Evolutionary conservation across 2,888 invertebrate genomes (phyloP).

Genomic region (Scaptomyza parva): DNA sequence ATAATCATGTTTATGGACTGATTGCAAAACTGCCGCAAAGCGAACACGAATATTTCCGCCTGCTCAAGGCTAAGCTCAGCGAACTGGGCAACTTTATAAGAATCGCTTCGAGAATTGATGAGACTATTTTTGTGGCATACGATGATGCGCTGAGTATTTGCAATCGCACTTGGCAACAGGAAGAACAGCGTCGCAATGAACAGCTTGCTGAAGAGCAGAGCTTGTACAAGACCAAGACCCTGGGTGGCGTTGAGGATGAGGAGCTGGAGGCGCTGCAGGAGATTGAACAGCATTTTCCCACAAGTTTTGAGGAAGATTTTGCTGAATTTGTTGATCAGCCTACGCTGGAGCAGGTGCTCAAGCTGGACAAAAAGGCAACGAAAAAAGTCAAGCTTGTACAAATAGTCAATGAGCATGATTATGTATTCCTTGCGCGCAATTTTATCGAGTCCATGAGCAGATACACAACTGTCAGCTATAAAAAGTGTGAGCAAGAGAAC

Average conservation of each 20-base stretch:
- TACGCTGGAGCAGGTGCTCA: constrained; percentile 85
- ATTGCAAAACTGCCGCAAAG: constrained; percentile 76
- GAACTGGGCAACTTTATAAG: constrained; percentile 89
- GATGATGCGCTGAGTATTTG: constrained; percentile 87
- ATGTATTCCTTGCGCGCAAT: constrained; percentile 77
- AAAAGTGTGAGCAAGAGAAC: constrained; percentile 23
- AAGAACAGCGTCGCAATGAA: constrained; percentile 89
- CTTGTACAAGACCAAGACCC: constrained; percentile 90
- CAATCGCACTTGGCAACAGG: constrained; percentile 90
- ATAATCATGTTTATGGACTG: constrained; percentile 75
- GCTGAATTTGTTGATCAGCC: constrained; percentile 87
- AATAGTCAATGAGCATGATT: constrained; percentile 80
- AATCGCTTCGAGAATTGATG: constrained; percentile 86
- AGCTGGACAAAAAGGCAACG: constrained; percentile 75
- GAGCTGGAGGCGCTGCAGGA: constrained; percentile 88
- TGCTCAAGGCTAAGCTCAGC: constrained; percentile 89
- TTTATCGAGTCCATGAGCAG: constrained; percentile 81
- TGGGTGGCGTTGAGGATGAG: constrained; percentile 89
- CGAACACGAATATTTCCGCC: constrained; percentile 81
- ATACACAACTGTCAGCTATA: constrained; percentile 77
- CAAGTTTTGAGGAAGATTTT: constrained; percentile 89
- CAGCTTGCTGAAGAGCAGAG: constrained; percentile 91
- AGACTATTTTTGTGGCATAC: constrained; percentile 85
- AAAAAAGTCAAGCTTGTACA: constrained; percentile 71
- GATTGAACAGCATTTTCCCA: constrained; percentile 90